Conservation (phyloP, 92 coral and sea anemone genomes). For the Porites rus region DNA sequence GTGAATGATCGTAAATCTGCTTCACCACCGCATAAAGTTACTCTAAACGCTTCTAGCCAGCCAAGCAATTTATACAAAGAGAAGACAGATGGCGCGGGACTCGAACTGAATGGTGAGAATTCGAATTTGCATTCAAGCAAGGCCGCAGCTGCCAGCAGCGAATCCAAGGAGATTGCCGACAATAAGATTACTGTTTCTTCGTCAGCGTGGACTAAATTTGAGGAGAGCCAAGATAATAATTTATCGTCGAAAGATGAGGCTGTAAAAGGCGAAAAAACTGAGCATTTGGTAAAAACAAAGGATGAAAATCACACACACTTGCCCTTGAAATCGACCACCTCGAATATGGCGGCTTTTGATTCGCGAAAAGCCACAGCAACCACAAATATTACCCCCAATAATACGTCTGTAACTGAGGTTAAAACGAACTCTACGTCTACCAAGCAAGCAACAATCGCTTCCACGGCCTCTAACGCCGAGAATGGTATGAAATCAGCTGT, state of each 20-base stretch:
- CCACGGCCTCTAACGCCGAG: not conserved
- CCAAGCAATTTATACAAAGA: not conserved
- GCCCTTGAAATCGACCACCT: conserved; percentile 12
- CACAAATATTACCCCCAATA: conserved; percentile 49
- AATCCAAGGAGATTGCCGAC: not conserved
- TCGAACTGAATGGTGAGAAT: conserved; percentile 6
- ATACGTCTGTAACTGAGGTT: conserved; percentile 23
- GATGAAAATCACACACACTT: conserved; percentile 31
- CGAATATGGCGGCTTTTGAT: conserved; percentile 55
- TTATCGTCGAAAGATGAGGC: not conserved
- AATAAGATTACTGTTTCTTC: not conserved
- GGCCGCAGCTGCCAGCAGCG: conserved; percentile 5
- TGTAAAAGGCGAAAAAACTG: not conserved
- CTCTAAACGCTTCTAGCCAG: not conserved
- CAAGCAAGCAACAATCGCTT: not conserved
- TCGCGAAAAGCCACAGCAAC: conserved; percentile 43
- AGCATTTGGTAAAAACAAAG: not conserved
- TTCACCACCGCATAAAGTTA: not conserved
- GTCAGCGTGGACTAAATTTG: conserved; percentile 29
- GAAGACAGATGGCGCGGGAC: conserved; percentile 30
- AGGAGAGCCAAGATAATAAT: conserved; percentile 10
- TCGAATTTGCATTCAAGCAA: not conserved
- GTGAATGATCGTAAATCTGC: conserved; percentile 14
- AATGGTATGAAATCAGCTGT: conserved; percentile 42
- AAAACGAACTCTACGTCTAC: not conserved